A percentile compares a stretch with the other conserved stretches of the same genome.
phyloP scores from a whole-genome alignment of 2,113 vertebrate species.

The Meriones unguiculatus region DNA sequence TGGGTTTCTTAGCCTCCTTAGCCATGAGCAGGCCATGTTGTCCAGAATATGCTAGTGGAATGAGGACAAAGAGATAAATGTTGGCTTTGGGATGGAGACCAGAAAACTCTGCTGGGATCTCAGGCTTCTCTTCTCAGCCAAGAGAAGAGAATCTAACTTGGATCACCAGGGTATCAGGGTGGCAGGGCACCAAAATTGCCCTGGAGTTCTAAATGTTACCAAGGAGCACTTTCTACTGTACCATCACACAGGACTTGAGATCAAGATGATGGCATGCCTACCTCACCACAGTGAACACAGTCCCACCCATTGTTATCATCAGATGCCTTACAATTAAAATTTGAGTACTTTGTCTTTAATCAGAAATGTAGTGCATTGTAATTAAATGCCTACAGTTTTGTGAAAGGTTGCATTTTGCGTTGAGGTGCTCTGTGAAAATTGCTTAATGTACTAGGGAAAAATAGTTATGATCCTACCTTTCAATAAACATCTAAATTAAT shows the following conservation, averaged over 20 bases:
- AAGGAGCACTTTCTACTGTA: too few species aligned
- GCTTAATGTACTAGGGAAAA: not conserved
- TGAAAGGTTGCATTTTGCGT: not conserved
- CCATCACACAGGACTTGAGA: accelerated
- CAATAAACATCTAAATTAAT: not conserved
- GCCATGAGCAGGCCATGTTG: accelerated
- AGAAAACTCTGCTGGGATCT: accelerated
- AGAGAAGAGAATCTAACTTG: not conserved
- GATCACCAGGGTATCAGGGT: accelerated
- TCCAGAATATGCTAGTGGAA: not conserved
- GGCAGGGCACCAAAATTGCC: not conserved
- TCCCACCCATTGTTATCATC: accelerated
- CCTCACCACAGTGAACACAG: accelerated
- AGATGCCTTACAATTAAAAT: not conserved
- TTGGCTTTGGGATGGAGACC: accelerated
- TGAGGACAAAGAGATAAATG: accelerated
- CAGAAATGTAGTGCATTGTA: not conserved
- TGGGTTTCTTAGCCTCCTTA: not conserved
- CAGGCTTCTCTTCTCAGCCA: accelerated
- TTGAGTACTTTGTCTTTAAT: not conserved
- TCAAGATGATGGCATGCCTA: accelerated
- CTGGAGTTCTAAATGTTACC: not conserved
- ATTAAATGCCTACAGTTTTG: not conserved
- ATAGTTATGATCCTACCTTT: not conserved
- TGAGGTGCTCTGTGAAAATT: not conserved